A percentile compares a stretch with the other conserved stretches of the same genome.
phyloP scores from a whole-genome alignment of 1,140 invertebrate species.

The Riptortus pedestris region DNA sequence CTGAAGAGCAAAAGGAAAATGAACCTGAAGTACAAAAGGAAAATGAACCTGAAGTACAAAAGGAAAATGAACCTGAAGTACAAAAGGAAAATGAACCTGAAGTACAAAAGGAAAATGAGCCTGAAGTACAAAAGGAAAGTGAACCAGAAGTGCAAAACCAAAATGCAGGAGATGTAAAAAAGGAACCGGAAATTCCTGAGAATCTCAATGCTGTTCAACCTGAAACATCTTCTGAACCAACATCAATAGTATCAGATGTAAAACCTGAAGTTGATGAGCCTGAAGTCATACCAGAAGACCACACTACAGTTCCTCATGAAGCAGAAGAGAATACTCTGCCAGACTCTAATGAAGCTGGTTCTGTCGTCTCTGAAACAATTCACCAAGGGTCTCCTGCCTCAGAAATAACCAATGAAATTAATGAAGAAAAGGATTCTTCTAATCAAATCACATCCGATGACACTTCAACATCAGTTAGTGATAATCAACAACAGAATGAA shows the following conservation, averaged over 20 bases:
- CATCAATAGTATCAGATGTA: neutral
- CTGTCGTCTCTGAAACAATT: neutral
- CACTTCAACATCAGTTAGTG: neutral
- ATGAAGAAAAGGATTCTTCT: neutral
- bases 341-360: neutral
- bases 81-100: no score
- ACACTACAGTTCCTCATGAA: neutral
- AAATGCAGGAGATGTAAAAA: no score
- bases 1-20: no score
- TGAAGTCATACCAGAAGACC: neutral
- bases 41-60: no score
- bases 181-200: neutral
- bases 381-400: neutral
- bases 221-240: neutral
- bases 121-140: no score
- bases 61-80: no score
- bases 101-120: no score
- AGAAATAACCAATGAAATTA: neutral
- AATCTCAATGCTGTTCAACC: neutral
- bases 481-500: neutral
- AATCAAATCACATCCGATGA: neutral
- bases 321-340: slow-evolving; percentile 4
- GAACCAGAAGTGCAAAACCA: no score
- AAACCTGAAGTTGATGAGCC: neutral
- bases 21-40: no score